Evolutionary conservation across 2,113 vertebrate species (phyloP).

Genomic region (Phylloscopus trochilus): DNA sequence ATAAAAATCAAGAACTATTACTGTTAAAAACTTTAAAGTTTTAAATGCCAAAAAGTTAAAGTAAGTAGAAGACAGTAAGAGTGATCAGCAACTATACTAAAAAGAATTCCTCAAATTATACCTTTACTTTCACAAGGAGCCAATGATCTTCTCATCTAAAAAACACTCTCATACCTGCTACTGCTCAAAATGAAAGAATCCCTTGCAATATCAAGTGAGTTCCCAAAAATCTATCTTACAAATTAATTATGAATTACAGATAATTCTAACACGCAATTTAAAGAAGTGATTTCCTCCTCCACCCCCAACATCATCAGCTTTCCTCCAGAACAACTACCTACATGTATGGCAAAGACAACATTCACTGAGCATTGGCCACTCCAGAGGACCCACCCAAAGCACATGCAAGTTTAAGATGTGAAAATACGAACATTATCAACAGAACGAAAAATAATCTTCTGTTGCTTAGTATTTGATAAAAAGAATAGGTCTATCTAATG

Average conservation of each 20-base stretch:
- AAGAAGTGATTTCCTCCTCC: background rate
- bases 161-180: background rate
- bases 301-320: background rate
- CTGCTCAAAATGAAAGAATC: background rate
- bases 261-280: background rate
- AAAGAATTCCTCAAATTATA: background rate
- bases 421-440: background rate
- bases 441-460: background rate
- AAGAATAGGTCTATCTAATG: background rate
- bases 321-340: background rate
- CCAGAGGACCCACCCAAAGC: background rate
- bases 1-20: background rate
- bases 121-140: background rate
- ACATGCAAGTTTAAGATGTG: background rate
- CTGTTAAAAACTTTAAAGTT: background rate
- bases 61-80: background rate
- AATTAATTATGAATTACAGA: background rate
- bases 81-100: background rate
- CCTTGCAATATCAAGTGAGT: background rate
- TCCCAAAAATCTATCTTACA: background rate
- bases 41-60: background rate
- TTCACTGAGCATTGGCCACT: background rate
- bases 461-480: background rate
- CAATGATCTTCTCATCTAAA: background rate
- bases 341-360: background rate